These are phyloP conservation scores for Xylocopa sonorina DNA, from an alignment of 1,140 invertebrate genomes.

Conservation along the genomic window DNA sequence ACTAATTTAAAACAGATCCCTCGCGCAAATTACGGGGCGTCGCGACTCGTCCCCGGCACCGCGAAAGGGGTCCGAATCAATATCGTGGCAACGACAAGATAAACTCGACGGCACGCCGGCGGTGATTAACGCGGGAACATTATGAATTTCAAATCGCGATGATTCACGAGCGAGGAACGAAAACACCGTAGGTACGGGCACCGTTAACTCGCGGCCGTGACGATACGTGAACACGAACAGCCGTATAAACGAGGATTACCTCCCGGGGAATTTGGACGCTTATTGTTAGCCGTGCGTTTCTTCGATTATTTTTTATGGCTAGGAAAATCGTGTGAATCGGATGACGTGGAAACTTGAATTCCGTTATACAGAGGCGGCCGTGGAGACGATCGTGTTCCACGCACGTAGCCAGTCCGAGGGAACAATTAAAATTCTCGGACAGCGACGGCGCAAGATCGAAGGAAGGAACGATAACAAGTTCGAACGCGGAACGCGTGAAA, in stretches of 20 bases:
- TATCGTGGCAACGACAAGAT: conserved; percentile 16
- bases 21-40: background rate
- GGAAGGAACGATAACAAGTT: conserved; percentile 44
- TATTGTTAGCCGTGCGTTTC: too few species aligned
- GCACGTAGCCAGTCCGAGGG: conserved; percentile 10
- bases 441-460: conserved; percentile 13
- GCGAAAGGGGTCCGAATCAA: conserved; percentile 3
- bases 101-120: conserved; percentile 7
- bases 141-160: conserved; percentile 36
- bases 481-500: conserved; percentile 38
- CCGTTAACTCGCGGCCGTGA: background rate
- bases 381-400: background rate
- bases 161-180: conserved; percentile 22
- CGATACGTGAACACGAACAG: background rate
- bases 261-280: background rate
- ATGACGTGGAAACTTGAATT: background rate
- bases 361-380: background rate
- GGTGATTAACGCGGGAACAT: conserved; percentile 33
- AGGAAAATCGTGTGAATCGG: conserved; percentile 7
- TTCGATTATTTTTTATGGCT: background rate
- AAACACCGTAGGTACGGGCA: too few species aligned
- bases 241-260: background rate
- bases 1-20: background rate
- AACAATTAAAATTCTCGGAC: conserved; percentile 42
- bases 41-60: background rate